Evolutionary conservation across 2,797 vertebrate species (phyloP), one percentile per base, ranked within the genome.

Genomic region (Crypturellus tataupa): DNA sequence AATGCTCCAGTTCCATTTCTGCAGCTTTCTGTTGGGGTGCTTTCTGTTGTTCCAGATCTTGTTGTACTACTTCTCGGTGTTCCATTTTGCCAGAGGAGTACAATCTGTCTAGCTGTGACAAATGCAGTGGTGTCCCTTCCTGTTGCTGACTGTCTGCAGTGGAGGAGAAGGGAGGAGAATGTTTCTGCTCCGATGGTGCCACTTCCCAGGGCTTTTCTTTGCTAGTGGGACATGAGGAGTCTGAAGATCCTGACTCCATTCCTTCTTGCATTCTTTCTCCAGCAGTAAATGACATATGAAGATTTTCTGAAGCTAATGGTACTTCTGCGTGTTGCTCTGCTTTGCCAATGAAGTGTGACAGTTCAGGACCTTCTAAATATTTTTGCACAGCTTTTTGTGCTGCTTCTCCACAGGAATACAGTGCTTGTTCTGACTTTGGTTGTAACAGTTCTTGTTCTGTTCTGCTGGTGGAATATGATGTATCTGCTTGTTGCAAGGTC

Each of bases 291-390:
- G 60, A 82, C 27, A 49, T 63, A 71, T 49, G 49, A 4, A 3
- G 60, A 4, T 83, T 75, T 92, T 91, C 85, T 80, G 79, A 85
- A 93, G 27, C 31, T 58, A 25, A 20, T 47, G 84, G 49, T 25
- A n/a, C 17, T 11, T 62, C 75, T 75, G 80, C 53, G 8, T 29
- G 29, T 64, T 95, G 64, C 10, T 91, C 40, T 80, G 2, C 40
- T 87, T 94, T 33, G 33, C 37, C 75, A 49, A 49, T 21, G 4
- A 71, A 71, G 80, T 1, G 0, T 5, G n/a, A 68, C 51, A 33
- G 25, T 44, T 85, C 76, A 78, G 79, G 13, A 68, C 13, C 12
- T 80, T 71, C 33, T 35, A 71, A 33, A 4, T 58, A 29, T 85
- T 31, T 87, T 72, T 65, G 47, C 29, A 68, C 27, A 75, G 11